Evolutionary conservation across 2,888 invertebrate genomes (phyloP), one percentile per base, ranked within the genome.

Genomic region (Tortricodes alternella): DNA sequence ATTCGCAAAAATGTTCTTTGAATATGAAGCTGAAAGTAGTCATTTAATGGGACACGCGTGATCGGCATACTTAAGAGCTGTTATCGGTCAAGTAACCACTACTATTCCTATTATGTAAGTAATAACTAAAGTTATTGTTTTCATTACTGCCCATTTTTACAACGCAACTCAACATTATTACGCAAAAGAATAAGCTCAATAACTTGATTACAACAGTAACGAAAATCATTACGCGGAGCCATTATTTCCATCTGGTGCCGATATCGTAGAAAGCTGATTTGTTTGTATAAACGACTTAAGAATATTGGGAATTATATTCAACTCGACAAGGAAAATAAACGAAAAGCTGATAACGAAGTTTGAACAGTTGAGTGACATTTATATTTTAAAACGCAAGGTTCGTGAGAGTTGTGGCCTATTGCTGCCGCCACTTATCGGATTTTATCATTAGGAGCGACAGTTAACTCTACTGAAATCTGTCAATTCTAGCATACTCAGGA

Each of bases 381-480:
- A 66, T 63, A 58, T 59, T 63, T 63, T 63, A 59, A 64, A 62
- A 61, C 60, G 60, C 51, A 52, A 64, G 53, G 51, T 63, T 58
- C 38, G 46, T 41, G 56, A 57, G 50, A 55, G 59, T 59, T 51
- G 59, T 44, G 37, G 34, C 53, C 57, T 38, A 52, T 53, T 55
- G 46, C 51, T 51, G 55, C 44, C 46, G 46, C 56, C 50, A 55
- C 59, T 67, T 71, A 70, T 70, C 67, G 64, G 66, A 63, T 71
- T 69, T 65, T 68, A 67, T 63, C 62, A 62, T 62, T 62, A 65
- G 62, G 53, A 62, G 59, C 61, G 65, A 59, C 65, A 62, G 69
- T 65, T 74, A 73, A 76, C 72, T 71, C 70, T 70, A 62, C 64
- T 69, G 73, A 69, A 65, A 72, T 73, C 74, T 72, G 68, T 69